A percentile compares a stretch with the other conserved stretches of the same genome.
Evolutionary conservation across 1,140 invertebrate species (phyloP).

Genomic region (Zaprionus lachaisei): DNA sequence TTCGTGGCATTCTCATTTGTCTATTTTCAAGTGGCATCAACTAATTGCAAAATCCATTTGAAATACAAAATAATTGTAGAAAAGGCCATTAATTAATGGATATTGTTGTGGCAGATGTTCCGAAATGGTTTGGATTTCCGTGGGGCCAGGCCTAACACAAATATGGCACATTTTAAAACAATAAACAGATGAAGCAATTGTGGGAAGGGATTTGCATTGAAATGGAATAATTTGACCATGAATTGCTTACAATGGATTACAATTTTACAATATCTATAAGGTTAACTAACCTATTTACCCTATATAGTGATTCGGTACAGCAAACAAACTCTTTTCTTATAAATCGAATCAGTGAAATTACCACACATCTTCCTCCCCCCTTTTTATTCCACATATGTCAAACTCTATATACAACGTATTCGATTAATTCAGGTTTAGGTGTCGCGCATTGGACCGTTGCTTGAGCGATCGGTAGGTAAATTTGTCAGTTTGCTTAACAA

Average conservation of each 20-base stretch:
- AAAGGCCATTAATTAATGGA: conserved; percentile 14
- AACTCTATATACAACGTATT: conserved; percentile 32
- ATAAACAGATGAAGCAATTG: not conserved
- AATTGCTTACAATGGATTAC: not conserved
- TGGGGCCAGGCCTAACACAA: not conserved
- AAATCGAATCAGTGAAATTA: conserved; percentile 8
- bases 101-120: conserved; percentile 14
- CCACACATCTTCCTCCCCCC: conserved; percentile 14
- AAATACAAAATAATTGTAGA: conserved; percentile 17
- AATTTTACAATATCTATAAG: not conserved
- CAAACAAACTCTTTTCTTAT: not conserved
- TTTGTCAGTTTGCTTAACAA: conserved; percentile 54
- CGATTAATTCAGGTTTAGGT: conserved; percentile 71
- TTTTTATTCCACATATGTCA: conserved; percentile 18
- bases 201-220: not conserved
- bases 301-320: not conserved
- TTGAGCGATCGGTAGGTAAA: conserved; percentile 78
- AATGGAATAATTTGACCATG: not conserved
- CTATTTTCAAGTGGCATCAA: conserved; percentile 13
- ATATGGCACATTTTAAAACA: not conserved
- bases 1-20: conserved; percentile 14
- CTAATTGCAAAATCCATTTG: conserved; percentile 30
- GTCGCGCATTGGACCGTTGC: conserved; percentile 71
- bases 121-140: not conserved
- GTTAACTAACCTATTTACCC: not conserved